Conservation (phyloP, 2,797 vertebrate species). For the Malacoraja senta region DNA sequence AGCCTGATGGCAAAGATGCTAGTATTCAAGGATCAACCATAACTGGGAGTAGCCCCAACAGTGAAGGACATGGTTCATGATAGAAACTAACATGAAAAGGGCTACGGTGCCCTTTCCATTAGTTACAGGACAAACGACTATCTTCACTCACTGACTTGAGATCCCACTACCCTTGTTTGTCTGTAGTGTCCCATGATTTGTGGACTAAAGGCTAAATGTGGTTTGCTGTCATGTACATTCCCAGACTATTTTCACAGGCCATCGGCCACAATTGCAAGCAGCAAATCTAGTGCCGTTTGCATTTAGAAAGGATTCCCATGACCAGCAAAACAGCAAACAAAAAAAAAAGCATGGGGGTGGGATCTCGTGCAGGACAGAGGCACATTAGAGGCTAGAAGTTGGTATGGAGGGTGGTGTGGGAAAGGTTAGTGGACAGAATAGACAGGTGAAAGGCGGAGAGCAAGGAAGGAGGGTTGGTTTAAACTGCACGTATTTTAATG, state of each 20-base stretch:
- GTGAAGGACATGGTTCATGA: neutral
- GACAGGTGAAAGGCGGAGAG: too few relatives aligned
- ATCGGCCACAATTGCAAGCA: neutral
- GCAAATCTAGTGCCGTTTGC: neutral
- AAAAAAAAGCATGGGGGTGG: neutral
- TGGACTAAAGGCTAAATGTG: neutral
- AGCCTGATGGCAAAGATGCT: neutral
- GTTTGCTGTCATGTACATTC: neutral
- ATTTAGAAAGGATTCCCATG: neutral
- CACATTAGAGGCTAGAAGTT: too few relatives aligned
- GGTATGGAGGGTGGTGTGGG: too few relatives aligned
- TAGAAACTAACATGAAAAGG: neutral
- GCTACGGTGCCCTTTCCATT: neutral
- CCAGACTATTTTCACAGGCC: neutral
- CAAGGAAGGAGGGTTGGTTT: too few relatives aligned
- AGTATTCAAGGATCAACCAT: neutral
- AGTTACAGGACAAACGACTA: neutral
- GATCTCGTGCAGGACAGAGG: too few relatives aligned
- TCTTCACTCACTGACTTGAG: neutral
- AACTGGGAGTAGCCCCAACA: neutral
- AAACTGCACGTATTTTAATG: too few relatives aligned
- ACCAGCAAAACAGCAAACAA: neutral
- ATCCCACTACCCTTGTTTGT: neutral
- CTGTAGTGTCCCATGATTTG: neutral
- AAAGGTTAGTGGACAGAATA: too few relatives aligned